phyloP scores from a whole-genome alignment of 2,113 vertebrate genomes.

The Dasyornis broadbenti region DNA sequence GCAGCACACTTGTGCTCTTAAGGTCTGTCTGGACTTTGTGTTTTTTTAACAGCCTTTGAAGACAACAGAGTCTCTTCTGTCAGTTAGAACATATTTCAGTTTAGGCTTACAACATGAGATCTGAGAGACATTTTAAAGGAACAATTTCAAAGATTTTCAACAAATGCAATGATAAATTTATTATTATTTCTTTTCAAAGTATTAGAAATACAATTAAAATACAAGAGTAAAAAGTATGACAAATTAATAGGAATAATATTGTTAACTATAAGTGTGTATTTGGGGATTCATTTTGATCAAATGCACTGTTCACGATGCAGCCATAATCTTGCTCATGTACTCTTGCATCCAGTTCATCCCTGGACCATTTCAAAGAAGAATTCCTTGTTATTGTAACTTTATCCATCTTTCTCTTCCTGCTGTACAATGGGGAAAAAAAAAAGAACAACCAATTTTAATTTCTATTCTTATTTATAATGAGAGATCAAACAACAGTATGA shows the following conservation, averaged over 20 bases:
- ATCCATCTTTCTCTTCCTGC: background rate
- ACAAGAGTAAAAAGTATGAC: background rate
- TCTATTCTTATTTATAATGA: background rate
- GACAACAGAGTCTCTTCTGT: background rate
- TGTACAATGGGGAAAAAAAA: background rate
- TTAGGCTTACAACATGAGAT: background rate
- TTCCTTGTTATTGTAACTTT: accelerated
- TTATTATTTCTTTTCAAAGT: background rate
- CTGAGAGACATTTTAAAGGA: background rate
- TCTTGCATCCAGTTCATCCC: background rate
- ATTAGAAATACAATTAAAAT: background rate
- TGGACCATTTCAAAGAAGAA: background rate
- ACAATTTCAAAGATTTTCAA: background rate
- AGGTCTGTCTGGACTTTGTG: background rate
- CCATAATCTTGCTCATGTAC: background rate
- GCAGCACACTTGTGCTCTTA: background rate
- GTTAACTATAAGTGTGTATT: background rate
- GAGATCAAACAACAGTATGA: background rate
- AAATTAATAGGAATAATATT: background rate
- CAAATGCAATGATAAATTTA: background rate
- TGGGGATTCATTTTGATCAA: background rate
- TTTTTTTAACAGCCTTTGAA: background rate
- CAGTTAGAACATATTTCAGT: background rate
- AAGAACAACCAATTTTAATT: background rate
- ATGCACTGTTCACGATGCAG: background rate